Conservation (phyloP, 1,140 invertebrate genomes). For the Globodera ellingtonae region DNA sequence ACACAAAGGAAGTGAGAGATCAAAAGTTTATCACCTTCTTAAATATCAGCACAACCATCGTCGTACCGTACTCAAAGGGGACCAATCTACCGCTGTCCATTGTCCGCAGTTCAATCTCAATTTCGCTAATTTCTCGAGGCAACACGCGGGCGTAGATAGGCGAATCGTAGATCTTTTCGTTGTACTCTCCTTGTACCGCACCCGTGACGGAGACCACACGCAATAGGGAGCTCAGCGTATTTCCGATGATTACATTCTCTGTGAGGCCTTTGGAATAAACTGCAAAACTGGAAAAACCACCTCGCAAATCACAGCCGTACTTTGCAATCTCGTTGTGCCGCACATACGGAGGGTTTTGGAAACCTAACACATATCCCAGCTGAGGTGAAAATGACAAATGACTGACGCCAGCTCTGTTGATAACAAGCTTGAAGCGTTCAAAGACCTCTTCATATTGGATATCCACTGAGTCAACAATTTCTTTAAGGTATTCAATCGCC, state of each 20-base stretch:
- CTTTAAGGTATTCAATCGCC: background rate
- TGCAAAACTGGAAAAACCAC: slow-evolving; percentile 14
- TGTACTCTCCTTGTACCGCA: background rate
- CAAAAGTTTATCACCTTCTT: too few relatives aligned
- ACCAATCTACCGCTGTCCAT: too few relatives aligned
- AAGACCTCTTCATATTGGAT: background rate
- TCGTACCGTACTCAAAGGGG: too few relatives aligned
- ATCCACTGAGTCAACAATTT: background rate
- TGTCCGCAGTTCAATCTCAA: too few relatives aligned
- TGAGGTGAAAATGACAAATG: background rate
- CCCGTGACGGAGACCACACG: too few relatives aligned
- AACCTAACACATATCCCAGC: slow-evolving; percentile 9
- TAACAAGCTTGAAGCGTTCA: background rate
- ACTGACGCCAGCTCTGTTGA: background rate
- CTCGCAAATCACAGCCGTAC: slow-evolving; percentile 5
- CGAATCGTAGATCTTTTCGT: slow-evolving; percentile 3
- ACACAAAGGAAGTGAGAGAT: too few relatives aligned
- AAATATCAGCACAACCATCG: too few relatives aligned
- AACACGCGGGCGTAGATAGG: slow-evolving; percentile 1
- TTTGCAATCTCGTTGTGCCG: background rate
- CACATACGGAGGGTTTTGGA: background rate
- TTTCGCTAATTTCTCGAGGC: background rate
- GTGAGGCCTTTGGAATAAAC: slow-evolving; percentile 7
- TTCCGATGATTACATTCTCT: background rate
- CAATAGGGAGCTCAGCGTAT: too few relatives aligned